Evolutionary conservation across 2,113 vertebrate genomes (phyloP).

Genomic region (Penelope pileata): DNA sequence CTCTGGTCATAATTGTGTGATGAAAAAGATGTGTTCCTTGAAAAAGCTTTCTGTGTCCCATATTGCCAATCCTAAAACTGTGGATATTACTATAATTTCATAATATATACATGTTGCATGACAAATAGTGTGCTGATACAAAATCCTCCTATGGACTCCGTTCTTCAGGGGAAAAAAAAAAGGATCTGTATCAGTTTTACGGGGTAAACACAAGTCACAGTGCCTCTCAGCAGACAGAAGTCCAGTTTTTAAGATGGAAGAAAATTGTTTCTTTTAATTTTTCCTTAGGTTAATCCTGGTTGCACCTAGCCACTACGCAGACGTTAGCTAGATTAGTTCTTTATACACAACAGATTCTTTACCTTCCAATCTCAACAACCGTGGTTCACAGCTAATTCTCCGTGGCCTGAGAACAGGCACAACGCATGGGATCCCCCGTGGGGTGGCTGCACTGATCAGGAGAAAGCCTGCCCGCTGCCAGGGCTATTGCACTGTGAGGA

Average conservation of each 20-base stretch:
- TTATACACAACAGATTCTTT: not conserved
- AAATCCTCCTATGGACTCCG: not conserved
- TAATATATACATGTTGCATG: not conserved
- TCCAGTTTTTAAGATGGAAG: not conserved
- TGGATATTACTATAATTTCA: not conserved
- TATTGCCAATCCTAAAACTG: not conserved
- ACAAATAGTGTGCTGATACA: not conserved
- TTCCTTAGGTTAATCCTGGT: not conserved
- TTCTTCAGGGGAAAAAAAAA: not conserved
- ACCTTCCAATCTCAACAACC: not conserved
- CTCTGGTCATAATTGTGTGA: not conserved
- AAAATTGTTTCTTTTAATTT: not conserved
- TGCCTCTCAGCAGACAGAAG: not conserved
- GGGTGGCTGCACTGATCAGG: fast-evolving
- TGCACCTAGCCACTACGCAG: not conserved
- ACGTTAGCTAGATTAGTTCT: not conserved
- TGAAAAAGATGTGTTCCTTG: not conserved
- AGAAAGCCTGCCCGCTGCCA: fast-evolving
- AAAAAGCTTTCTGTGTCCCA: not conserved
- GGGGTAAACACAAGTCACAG: not conserved
- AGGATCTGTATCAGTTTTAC: not conserved
- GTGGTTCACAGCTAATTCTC: not conserved
- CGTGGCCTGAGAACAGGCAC: not conserved
- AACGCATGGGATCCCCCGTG: fast-evolving
- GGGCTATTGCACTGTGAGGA: not conserved